Conservation (phyloP, 2,797 vertebrate genomes). For the Botia almorhae region DNA sequence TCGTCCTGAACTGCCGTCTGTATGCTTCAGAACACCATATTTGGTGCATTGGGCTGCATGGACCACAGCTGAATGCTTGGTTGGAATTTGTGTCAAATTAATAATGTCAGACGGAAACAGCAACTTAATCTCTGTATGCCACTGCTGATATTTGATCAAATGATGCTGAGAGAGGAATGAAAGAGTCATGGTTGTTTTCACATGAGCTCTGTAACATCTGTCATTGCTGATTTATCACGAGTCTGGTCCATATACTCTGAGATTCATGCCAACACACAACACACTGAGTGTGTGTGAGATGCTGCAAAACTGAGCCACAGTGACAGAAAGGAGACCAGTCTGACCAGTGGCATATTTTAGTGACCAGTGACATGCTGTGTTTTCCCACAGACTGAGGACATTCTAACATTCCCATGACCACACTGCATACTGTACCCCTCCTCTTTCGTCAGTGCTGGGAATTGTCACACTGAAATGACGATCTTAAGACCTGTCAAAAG, state of each 20-base stretch:
- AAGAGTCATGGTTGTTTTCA: constrained; percentile 5
- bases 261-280: constrained; percentile 21
- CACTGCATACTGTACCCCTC: constrained; percentile 66
- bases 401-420: constrained; percentile 73
- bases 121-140: constrained; percentile 39
- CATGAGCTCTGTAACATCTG: not conserved
- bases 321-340: constrained; percentile 64
- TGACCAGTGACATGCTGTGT: constrained; percentile 62
- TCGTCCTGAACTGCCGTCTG: constrained; percentile 42
- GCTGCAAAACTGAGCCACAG: constrained; percentile 65
- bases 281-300: not conserved
- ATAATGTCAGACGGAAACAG: constrained; percentile 39
- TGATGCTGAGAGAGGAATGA: constrained; percentile 1
- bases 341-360: constrained; percentile 73
- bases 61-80: constrained; percentile 39
- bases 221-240: constrained; percentile 21
- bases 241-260: not conserved
- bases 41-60: constrained; percentile 43
- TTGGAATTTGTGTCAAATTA: constrained; percentile 45
- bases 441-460: constrained; percentile 67
- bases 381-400: constrained; percentile 78
- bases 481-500: constrained; percentile 24
- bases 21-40: constrained; percentile 44
- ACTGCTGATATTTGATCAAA: constrained; percentile 28
- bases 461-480: constrained; percentile 59